Evolutionary conservation across 2,113 vertebrate species (phyloP), one percentile per base, ranked within the genome.

Genomic region (Australoheros scitulus): DNA sequence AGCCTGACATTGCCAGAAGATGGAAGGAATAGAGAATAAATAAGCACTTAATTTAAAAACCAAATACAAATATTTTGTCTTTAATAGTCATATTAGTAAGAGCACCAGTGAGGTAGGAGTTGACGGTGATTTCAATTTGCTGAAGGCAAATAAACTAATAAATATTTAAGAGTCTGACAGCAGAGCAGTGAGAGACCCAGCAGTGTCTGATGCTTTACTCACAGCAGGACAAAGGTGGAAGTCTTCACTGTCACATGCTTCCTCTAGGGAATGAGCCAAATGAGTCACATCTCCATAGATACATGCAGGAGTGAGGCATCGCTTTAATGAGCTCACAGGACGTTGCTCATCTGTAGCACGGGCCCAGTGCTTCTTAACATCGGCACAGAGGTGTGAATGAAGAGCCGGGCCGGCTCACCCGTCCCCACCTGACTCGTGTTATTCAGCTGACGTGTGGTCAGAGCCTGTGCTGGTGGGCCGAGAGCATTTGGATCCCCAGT

Each of bases 211-310:
- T 15, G 29, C 4, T 38, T 43, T 29, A 26, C 56, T 77, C 11
- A 47, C 57, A 47, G 43, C 14, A 76, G 55, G 58, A 74, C 15
- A 38, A 29, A 63, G 9, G n/a, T 56, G 26, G 75, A 5, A 2
- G 17, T 56, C 61, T 6, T 59, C 29, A 17, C 6, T 6, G 9
- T 32, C n/a, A 22, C 3, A 24, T 29, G 11, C 20, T 52, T 24
- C 26, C 11, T 32, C 17, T 7, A 4, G 57, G 14, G 15, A 38
- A 15, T 26, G 41, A 41, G 52, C 3, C 24, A 61, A 57, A 22
- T 65, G 36, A 81, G 58, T 77, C n/a, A 34, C 18, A 17, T 80
- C 57, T 63, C 79, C 65, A 29, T 63, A 41, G 78, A 52, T 34
- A 68, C 34, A 26, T 38, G 55, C 10, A 43, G 55, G 32, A 70